These are phyloP conservation scores for Rhogogaster chlorosoma DNA, from an alignment of 2,888 invertebrate genomes.

Conservation along the genomic window DNA sequence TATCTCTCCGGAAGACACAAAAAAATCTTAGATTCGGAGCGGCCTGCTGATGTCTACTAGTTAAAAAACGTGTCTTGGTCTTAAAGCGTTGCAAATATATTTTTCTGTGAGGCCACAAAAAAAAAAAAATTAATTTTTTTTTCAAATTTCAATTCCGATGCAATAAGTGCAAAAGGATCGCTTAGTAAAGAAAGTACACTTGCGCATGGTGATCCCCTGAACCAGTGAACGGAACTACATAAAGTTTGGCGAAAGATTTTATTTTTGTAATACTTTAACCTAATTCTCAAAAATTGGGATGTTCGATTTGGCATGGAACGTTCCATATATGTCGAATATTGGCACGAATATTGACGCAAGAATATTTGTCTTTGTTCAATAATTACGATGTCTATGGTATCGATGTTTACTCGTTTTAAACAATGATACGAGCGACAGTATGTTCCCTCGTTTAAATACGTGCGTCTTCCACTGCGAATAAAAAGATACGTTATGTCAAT, in stretches of 20 bases:
- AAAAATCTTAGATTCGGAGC: too few relatives aligned
- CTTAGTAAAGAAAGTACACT: background rate
- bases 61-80: too few relatives aligned
- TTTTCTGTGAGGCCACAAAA: too few relatives aligned
- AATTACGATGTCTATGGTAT: background rate
- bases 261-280: background rate
- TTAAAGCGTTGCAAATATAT: too few relatives aligned
- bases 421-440: background rate
- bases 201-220: background rate
- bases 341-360: background rate
- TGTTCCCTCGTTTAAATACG: background rate
- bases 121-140: background rate
- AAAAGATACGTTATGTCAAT: background rate
- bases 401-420: slow-evolving; percentile 21
- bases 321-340: too few relatives aligned
- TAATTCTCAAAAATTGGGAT: background rate
- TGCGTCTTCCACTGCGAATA: background rate
- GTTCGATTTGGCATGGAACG: too few relatives aligned
- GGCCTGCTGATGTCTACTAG: too few relatives aligned
- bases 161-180: background rate
- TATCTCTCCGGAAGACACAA: background rate
- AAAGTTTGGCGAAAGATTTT: background rate
- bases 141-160: background rate
- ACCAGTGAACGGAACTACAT: background rate
- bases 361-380: background rate